Base-by-base conservation (phyloP, 92 coral and sea anemone genomes). In the Paramuricea clavata region DNA sequence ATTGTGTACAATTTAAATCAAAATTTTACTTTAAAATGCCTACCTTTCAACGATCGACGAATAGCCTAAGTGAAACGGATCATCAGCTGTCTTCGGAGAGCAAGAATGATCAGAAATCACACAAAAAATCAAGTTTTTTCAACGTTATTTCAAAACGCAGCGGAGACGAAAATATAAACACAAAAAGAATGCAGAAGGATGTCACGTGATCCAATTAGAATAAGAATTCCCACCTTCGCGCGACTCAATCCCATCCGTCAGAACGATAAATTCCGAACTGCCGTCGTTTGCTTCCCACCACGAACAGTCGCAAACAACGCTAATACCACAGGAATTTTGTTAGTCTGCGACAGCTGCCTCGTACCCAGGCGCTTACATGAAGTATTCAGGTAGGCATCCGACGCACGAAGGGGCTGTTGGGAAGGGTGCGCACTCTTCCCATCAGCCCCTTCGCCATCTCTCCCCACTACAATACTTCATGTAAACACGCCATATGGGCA, bases 271-370 rank as follows among this genome's bases (percentile, higher is more conserved):
- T 39, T 4, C n/a, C 44, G 8, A n/a, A n/a, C 23, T 2, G 49
- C 21, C 59, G 61, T 61, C 59, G 56, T 26, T 74, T 74, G 62
- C 32, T 39, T 61, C 60, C 54, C 54, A 74, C 56, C 6, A 26
- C 36, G 12, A 61, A 19, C 33, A 22, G n/a, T n/a, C n/a, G n/a
- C n/a, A n/a, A n/a, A n/a, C n/a, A n/a, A n/a, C n/a, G n/a, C n/a
- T n/a, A n/a, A n/a, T n/a, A n/a, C n/a, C n/a, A n/a, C n/a, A n/a
- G n/a, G n/a, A n/a, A n/a, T n/a, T n/a, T n/a, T n/a, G n/a, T n/a
- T n/a, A n/a, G n/a, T n/a, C n/a, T n/a, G n/a, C n/a, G n/a, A n/a
- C n/a, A n/a, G n/a, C n/a, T n/a, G n/a, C n/a, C n/a, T n/a, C n/a
- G n/a, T n/a, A n/a, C n/a, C n/a, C n/a, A n/a, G n/a, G n/a, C n/a